Percentiles rank a stretch among this genome's conserved stretches.
These are phyloP conservation scores for Eretmocerus hayati DNA, from an alignment of 2,888 invertebrate genomes.

Conservation along the genomic window DNA sequence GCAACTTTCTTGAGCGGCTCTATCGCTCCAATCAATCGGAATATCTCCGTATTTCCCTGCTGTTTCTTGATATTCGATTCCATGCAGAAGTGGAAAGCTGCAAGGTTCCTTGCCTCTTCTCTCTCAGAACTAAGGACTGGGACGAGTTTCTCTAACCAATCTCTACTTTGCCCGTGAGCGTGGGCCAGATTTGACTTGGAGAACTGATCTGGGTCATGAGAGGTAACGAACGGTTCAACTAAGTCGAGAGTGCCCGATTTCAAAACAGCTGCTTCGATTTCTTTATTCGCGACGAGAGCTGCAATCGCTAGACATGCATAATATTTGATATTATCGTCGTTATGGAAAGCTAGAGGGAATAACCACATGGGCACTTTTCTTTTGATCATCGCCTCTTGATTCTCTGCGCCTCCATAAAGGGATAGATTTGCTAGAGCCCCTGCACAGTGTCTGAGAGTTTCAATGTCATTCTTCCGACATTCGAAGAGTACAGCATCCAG, in stretches of 20 bases:
- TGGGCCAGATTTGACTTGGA: conserved; percentile 87
- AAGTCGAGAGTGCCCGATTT: conserved; percentile 94
- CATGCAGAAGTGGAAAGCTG: conserved; percentile 98
- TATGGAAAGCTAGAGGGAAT: conserved; percentile 93
- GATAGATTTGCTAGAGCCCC: conserved; percentile 94
- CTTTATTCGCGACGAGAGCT: conserved; percentile 92
- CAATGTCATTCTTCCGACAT: conserved; percentile 86
- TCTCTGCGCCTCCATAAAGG: conserved; percentile 92
- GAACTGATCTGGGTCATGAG: conserved; percentile 92
- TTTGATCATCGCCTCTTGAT: conserved; percentile 95
- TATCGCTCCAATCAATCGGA: conserved; percentile 90
- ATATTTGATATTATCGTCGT: conserved; percentile 95
- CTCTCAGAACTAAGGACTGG: conserved; percentile 91
- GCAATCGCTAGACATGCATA: conserved; percentile 98
- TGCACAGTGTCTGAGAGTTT: conserved; percentile 91
- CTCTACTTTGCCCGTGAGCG: conserved; percentile 92
- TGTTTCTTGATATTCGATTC: conserved; percentile 96
- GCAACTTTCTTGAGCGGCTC: conserved; percentile 93
- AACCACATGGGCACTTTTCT: conserved; percentile 93
- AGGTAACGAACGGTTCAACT: conserved; percentile 92
- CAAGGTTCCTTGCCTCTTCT: conserved; percentile 92
- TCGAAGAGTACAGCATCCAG: conserved; percentile 92
- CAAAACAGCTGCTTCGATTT: conserved; percentile 92
- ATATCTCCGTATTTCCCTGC: conserved; percentile 84
- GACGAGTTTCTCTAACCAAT: conserved; percentile 87